Evolutionary conservation across 2,113 vertebrate species (phyloP).

Genomic region (Ictalurus punctatus): DNA sequence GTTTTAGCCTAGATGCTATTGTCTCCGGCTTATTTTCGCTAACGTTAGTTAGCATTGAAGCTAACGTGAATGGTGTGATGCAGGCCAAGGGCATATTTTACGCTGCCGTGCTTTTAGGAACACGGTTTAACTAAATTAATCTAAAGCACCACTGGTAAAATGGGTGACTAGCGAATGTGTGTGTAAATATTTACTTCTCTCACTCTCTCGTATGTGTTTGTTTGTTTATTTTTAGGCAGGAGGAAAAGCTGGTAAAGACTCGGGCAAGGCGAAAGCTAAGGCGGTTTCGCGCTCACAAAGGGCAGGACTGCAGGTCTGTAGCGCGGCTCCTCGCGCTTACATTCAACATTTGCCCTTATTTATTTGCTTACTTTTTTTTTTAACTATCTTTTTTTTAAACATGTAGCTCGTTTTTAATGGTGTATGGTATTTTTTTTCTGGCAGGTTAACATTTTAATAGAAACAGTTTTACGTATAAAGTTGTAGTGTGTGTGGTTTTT

Average conservation of each 20-base stretch:
- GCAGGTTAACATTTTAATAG: too few species aligned
- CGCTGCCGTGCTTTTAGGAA: not conserved
- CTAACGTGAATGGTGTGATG: constrained; percentile 9
- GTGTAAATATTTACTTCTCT: not conserved
- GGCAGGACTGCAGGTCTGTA: constrained; percentile 90
- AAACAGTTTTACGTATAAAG: too few species aligned
- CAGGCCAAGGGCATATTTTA: constrained; percentile 19
- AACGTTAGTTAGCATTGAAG: not conserved
- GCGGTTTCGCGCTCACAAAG: constrained; percentile 95
- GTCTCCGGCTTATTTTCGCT: constrained; percentile 12
- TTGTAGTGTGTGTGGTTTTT: too few species aligned
- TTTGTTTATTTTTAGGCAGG: constrained; percentile 78
- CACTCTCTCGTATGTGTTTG: not conserved
- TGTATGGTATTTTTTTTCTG: too few species aligned
- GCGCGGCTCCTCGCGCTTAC: not conserved
- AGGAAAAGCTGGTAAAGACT: constrained; percentile 95
- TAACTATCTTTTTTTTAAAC: not conserved
- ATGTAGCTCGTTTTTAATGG: too few species aligned
- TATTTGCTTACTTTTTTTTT: not conserved
- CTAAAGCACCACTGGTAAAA: not conserved
- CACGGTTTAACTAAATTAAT: not conserved
- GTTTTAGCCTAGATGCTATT: constrained; percentile 13
- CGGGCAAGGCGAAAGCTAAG: constrained; percentile 96
- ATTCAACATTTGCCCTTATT: not conserved
- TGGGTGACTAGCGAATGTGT: not conserved